These are phyloP conservation scores for Stomatorhinus walkeri DNA, from an alignment of 2,797 vertebrate species.

Conservation along the genomic window DNA sequence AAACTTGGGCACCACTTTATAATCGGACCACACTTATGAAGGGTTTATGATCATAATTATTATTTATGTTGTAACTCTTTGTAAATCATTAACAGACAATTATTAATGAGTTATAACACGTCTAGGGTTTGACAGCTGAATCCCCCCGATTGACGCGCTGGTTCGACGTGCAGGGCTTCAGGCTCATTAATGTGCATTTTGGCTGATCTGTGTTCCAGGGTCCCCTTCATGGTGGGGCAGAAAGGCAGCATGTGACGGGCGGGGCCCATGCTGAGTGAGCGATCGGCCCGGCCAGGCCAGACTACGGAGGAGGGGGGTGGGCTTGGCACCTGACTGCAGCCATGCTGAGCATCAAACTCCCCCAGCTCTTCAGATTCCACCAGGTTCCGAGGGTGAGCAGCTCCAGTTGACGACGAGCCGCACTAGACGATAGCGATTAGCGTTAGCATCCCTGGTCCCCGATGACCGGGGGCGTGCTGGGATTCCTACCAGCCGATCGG, in stretches of 20 bases:
- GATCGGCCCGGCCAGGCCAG: neutral
- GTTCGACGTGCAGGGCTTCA: neutral
- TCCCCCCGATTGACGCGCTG: neutral
- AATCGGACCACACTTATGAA: neutral
- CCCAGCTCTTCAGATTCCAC: neutral
- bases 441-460: neutral
- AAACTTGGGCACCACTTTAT: neutral
- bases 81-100: neutral
- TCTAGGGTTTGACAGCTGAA: neutral
- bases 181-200: neutral
- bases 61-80: neutral
- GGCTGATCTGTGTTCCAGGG: neutral
- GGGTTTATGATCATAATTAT: neutral
- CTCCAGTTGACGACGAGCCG: neutral
- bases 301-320: neutral
- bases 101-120: neutral
- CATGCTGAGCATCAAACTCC: conserved; percentile 4
- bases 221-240: neutral
- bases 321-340: neutral
- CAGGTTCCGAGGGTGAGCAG: neutral
- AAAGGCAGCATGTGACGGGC: neutral
- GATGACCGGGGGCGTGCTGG: neutral
- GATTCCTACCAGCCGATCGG: neutral
- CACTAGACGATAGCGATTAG: neutral
- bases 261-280: neutral